Evolutionary conservation across 2,113 vertebrate genomes (phyloP), one percentile per base, ranked within the genome.

Genomic region (Setophaga kirtlandii): DNA sequence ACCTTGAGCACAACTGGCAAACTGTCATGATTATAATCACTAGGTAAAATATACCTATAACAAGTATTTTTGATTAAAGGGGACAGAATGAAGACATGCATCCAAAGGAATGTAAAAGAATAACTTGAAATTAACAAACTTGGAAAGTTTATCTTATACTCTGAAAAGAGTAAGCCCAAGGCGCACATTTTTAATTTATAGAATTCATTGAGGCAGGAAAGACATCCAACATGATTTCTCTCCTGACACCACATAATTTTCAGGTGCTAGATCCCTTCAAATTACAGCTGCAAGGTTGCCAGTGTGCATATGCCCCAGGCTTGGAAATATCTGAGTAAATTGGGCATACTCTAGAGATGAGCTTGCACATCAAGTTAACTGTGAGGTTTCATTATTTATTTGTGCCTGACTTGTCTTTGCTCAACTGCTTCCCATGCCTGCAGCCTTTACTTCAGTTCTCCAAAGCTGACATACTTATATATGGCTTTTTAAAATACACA

Each of bases 181-280:
- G 47, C 63, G 11, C 13, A 73, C 10, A 84, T 74, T 97, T 97
- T 95, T 96, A 97, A 92, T 96, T 94, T 94, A 96, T 80, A 74
- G 87, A 81, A 94, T 96, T 27, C n/a, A 76, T 77, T 87, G 71
- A 92, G 50, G 71, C 76, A 73, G 41, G 63, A 93, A 92, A 93
- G 22, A 47, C 49, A 85, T 81, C 91, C 55, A 77, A 52, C 71
- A 64, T 41, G 33, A 52, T 53, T 94, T 94, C 37, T 97, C 81
- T 94, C 46, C 79, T 39, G 39, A 41, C 58, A 92, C 49, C 22
- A 77, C 50, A 22, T 47, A 59, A 71, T 92, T 47, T 96, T 93
- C 41, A 93, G 60, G 52, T 96, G 46, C 78, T 92, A 88, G 70
- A 52, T 90, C 77, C 47, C 79, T 96, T 94, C 73, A 89, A 76